Base-by-base conservation (phyloP, 2,113 vertebrate genomes). In the Macquaria australasica region DNA sequence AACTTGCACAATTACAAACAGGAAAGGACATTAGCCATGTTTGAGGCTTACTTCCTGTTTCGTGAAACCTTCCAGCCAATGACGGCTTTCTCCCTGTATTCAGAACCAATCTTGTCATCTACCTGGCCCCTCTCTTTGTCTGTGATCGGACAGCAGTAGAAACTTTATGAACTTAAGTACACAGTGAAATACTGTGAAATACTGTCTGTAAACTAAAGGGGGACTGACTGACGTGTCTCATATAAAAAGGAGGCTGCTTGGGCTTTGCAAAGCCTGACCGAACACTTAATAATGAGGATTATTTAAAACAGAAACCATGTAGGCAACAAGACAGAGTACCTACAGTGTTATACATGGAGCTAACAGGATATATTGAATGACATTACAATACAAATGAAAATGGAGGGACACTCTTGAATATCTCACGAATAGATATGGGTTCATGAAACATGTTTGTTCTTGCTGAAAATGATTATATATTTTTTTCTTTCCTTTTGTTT, bases 1-100 rank as follows among this genome's bases (percentile, higher is more conserved):
- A 88, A 90, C 90, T 94, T 92, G 93, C 94, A 95, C 93, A 95
- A 95, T 88, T 87, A 64, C 60, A 86, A 87, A 89, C 86, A 84
- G 89, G 86, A 93, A 89, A 73, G 66, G 77, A 93, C 83, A 68
- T 69, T 51, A 81, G 92, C 86, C 87, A 81, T 84, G 86, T 81
- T 89, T 73, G 50, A 89, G 92, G 92, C 90, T 87, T 51, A 25
- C 58, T 82, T 93, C 83, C 87, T 90, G 88, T 91, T 89, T 88
- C 41, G 69, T 77, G 74, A 87, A 82, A 80, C 77, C 78, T 70
- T 88, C 72, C 39, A 88, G 87, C 88, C 86, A 81, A 59, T 82
- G 87, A 83, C 23, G 79, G 81, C 75, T 73, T 69, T 83, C 81
- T 78, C 78, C 69, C 73, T 43, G 70, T 87, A 68, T 88, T 88